phyloP scores from a whole-genome alignment of 2,797 vertebrate species.

The Melanotaenia parkinsoni region DNA sequence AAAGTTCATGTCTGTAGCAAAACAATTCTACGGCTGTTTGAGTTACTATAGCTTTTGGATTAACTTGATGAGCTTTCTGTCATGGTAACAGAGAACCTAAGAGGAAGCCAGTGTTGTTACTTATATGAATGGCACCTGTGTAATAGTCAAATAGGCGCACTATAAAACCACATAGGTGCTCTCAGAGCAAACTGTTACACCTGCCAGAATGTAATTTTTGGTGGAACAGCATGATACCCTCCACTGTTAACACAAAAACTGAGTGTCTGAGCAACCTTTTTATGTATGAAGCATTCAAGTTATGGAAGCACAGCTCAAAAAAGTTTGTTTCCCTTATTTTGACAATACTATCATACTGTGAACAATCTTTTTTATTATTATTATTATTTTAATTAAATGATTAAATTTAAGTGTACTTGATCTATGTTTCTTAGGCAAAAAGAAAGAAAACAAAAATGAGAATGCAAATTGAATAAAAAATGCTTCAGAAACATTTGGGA shows the following conservation, averaged over 20 bases:
- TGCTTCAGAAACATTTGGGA: neutral
- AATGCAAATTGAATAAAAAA: neutral
- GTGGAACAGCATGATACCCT: constrained; percentile 57
- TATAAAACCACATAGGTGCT: constrained; percentile 57
- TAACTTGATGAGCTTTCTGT: constrained; percentile 50
- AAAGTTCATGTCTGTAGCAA: constrained; percentile 56
- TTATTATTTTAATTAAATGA: neutral
- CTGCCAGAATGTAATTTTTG: constrained; percentile 74
- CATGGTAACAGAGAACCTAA: constrained; percentile 47
- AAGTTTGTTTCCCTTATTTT: neutral
- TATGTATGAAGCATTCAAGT: constrained; percentile 9
- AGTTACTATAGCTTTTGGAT: constrained; percentile 49
- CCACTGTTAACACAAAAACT: constrained; percentile 53
- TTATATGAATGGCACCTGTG: constrained; percentile 54
- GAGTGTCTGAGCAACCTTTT: constrained; percentile 20
- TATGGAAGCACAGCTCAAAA: constrained; percentile 3
- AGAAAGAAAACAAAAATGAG: neutral
- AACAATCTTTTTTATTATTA: neutral
- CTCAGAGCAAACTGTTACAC: constrained; percentile 68
- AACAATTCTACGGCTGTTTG: constrained; percentile 50
- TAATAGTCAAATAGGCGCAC: constrained; percentile 71
- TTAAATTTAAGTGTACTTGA: neutral
- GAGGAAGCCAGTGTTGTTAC: constrained; percentile 35
- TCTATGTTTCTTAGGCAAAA: neutral
- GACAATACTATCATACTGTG: neutral